phyloP scores from a whole-genome alignment of 2,888 invertebrate species.

The Orchesellides sinensis region DNA sequence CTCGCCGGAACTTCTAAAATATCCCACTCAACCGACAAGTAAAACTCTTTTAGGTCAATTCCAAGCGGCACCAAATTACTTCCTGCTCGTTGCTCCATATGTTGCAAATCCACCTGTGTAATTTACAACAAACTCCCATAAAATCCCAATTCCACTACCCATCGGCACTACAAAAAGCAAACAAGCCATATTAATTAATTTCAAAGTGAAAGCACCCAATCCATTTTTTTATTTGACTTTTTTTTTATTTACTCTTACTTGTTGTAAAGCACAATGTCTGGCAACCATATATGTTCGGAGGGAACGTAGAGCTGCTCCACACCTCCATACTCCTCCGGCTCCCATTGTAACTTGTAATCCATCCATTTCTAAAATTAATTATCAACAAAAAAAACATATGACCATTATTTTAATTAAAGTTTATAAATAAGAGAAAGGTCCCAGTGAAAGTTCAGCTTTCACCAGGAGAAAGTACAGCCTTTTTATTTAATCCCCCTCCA shows the following conservation, averaged over 20 bases:
- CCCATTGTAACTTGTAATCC: conserved; percentile 93
- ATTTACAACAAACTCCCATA: not conserved
- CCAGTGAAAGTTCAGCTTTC: not conserved
- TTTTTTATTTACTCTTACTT: no score
- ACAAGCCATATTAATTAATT: not conserved
- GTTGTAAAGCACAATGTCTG: conserved; percentile 95
- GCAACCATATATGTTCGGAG: conserved; percentile 97
- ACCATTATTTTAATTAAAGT: not conserved
- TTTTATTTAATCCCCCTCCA: not conserved
- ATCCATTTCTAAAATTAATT: conserved; percentile 86
- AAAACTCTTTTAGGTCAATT: conserved; percentile 97
- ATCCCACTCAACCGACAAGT: conserved; percentile 98
- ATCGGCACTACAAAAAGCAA: conserved; percentile 75
- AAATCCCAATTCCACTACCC: no score
- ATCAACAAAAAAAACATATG: not conserved
- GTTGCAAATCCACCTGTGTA: conserved; percentile 89
- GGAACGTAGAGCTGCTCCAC: conserved; percentile 95
- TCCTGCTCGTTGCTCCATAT: conserved; percentile 90
- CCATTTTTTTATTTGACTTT: no score
- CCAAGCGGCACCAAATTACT: conserved; percentile 91
- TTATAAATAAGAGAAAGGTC: not conserved
- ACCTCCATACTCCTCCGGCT: conserved; percentile 93
- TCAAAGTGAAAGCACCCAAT: no score
- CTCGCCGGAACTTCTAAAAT: conserved; percentile 95
- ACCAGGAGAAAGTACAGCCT: not conserved